A percentile compares a stretch with the other conserved stretches of the same genome.
These are phyloP conservation scores for Crioceris asparagi DNA, from an alignment of 2,888 invertebrate genomes.

Conservation along the genomic window DNA sequence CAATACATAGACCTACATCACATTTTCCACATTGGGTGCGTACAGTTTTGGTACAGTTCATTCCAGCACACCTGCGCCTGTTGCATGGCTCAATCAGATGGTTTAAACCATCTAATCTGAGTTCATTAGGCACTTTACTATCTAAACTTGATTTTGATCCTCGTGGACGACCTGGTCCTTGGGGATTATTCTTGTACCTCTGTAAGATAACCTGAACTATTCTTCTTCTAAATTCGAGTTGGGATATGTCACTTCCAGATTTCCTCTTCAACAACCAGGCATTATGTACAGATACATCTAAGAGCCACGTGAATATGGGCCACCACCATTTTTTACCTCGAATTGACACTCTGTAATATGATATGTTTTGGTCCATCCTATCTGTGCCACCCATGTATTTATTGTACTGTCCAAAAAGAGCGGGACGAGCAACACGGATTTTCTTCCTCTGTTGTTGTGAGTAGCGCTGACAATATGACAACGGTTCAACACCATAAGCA, in stretches of 20 bases:
- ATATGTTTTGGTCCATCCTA: slow-evolving; percentile 8
- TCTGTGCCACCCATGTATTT: slow-evolving; percentile 18
- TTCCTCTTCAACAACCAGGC: slow-evolving; percentile 11
- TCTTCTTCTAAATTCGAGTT: slow-evolving; percentile 11
- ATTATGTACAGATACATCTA: slow-evolving; percentile 15
- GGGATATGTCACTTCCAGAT: slow-evolving; percentile 9
- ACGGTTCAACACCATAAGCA: slow-evolving; percentile 14
- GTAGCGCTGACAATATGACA: slow-evolving; percentile 13
- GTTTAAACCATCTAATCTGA: too few relatives aligned
- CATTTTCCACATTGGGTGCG: too few relatives aligned
- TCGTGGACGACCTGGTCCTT: too few relatives aligned
- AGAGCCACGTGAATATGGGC: slow-evolving; percentile 14
- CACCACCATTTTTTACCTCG: slow-evolving; percentile 13
- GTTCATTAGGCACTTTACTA: too few relatives aligned
- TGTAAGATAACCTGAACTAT: slow-evolving; percentile 7
- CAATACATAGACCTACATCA: too few relatives aligned
- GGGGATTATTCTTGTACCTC: too few relatives aligned
- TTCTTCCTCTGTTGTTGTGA: slow-evolving; percentile 14
- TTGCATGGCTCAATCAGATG: too few relatives aligned
- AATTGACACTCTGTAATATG: slow-evolving; percentile 4
- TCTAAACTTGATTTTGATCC: too few relatives aligned
- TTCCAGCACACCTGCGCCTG: too few relatives aligned
- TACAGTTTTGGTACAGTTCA: too few relatives aligned
- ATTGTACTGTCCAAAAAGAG: slow-evolving; percentile 17
- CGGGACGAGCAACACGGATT: slow-evolving; percentile 13